These are phyloP conservation scores for Dolomedes plantarius DNA, from an alignment of 2,888 invertebrate genomes.

Conservation along the genomic window DNA sequence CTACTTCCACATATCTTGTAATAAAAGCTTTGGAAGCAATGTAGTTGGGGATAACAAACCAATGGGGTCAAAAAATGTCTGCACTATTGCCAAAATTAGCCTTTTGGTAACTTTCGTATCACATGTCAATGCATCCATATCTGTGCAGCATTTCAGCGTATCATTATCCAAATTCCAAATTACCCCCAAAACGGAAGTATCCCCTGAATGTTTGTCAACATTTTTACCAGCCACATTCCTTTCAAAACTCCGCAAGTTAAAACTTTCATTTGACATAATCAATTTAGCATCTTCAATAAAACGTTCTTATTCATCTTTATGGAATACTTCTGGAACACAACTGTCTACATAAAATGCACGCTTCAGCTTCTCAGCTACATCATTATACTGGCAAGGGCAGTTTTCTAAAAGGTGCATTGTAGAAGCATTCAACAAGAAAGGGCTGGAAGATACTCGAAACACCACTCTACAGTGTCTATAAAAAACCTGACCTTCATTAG, in stretches of 20 bases:
- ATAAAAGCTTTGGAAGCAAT: too few relatives aligned
- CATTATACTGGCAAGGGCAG: constrained; percentile 2
- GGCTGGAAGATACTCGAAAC: constrained; percentile 21
- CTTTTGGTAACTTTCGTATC: too few relatives aligned
- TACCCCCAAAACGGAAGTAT: constrained; percentile 18
- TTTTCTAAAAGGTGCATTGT: constrained; percentile 22
- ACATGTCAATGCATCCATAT: too few relatives aligned
- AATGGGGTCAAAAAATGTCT: too few relatives aligned
- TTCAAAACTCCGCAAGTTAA: constrained; percentile 25
- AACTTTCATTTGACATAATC: constrained; percentile 19
- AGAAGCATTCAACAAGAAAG: constrained; percentile 20
- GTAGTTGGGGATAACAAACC: too few relatives aligned
- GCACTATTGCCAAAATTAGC: constrained; percentile 9
- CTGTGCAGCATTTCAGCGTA: constrained; percentile 15
- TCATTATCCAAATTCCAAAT: background rate
- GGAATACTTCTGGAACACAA: constrained; percentile 16
- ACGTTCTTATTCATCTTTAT: constrained; percentile 9
- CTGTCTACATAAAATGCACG: constrained; percentile 26
- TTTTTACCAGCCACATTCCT: constrained; percentile 22
- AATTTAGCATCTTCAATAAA: constrained; percentile 19
- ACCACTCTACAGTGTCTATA: constrained; percentile 20
- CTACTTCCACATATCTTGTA: background rate
- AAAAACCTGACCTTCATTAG: background rate
- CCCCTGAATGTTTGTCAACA: constrained; percentile 11
- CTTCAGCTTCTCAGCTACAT: constrained; percentile 7